phyloP scores from a whole-genome alignment of 2,888 invertebrate genomes.

The Noctuana brunneofusca region DNA sequence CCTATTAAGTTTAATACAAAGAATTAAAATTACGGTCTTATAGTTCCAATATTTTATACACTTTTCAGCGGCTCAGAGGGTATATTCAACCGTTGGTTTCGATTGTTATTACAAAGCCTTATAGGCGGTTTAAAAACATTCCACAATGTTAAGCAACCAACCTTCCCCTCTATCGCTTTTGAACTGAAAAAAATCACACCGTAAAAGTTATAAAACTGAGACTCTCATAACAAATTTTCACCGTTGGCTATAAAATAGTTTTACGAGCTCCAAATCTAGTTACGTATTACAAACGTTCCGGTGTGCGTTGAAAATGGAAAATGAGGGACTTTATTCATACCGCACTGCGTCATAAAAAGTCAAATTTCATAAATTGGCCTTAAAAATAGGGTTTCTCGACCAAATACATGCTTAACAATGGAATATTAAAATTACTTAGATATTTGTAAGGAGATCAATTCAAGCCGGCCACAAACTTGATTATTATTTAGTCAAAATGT shows the following conservation, averaged over 20 bases:
- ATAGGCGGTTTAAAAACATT: background rate
- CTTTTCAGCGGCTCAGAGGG: no score
- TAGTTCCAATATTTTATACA: no score
- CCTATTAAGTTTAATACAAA: no score
- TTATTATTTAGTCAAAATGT: no score
- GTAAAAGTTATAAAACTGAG: constrained; percentile 49
- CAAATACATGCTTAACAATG: no score
- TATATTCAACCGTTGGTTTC: no score
- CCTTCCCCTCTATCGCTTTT: background rate
- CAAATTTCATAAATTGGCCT: constrained; percentile 20
- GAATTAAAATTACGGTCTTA: no score
- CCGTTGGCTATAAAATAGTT: constrained; percentile 62
- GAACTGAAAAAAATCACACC: constrained; percentile 16
- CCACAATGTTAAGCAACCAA: background rate
- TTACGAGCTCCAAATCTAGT: constrained; percentile 62
- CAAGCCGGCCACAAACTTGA: no score
- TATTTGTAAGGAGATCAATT: no score
- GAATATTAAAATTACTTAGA: no score
- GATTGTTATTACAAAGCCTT: background rate
- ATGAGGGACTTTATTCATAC: constrained; percentile 48
- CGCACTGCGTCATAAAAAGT: constrained; percentile 47
- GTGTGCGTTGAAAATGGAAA: constrained; percentile 42
- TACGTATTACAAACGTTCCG: constrained; percentile 51
- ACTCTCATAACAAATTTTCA: constrained; percentile 56
- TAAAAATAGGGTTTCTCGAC: background rate